A percentile compares a stretch with the other conserved stretches of the same genome.
Evolutionary conservation across 2,113 vertebrate genomes (phyloP).

Genomic region (Trachemys scripta): DNA sequence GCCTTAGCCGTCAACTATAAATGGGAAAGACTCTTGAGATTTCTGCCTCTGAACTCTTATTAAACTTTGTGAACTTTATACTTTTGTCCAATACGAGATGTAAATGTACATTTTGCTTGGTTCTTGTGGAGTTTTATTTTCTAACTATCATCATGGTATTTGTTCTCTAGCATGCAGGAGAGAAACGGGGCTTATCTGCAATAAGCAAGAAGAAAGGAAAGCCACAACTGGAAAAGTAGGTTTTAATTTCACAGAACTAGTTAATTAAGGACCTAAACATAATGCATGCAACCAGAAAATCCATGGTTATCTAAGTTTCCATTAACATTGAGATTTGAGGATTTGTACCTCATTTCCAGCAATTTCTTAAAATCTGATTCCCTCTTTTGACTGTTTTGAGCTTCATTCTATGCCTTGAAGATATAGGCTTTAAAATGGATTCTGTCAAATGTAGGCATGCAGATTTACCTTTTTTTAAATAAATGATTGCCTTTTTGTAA

Average conservation of each 20-base stretch:
- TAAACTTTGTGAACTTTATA: neutral
- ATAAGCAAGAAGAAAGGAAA: slow-evolving; percentile 85
- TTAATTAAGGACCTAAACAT: slow-evolving; percentile 9
- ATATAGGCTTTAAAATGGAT: neutral
- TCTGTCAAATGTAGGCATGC: neutral
- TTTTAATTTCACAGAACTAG: slow-evolving; percentile 25
- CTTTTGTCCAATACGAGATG: neutral
- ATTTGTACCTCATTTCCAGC: neutral
- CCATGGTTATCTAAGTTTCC: neutral
- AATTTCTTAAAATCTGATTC: neutral
- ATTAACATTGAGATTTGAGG: neutral
- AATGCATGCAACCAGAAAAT: neutral
- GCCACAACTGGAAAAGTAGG: slow-evolving; percentile 84
- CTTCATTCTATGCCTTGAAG: neutral
- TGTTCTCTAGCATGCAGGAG: slow-evolving; percentile 77
- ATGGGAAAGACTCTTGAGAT: neutral
- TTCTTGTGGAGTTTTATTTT: neutral
- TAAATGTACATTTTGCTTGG: neutral
- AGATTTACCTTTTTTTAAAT: no score
- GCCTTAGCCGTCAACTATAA: neutral
- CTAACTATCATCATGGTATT: slow-evolving; percentile 38
- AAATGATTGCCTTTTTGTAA: neutral
- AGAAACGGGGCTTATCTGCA: slow-evolving; percentile 78
- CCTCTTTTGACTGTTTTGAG: neutral
- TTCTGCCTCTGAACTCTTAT: neutral